Conservation (phyloP, 2,113 vertebrate species). For the Nymphicus hollandicus region DNA sequence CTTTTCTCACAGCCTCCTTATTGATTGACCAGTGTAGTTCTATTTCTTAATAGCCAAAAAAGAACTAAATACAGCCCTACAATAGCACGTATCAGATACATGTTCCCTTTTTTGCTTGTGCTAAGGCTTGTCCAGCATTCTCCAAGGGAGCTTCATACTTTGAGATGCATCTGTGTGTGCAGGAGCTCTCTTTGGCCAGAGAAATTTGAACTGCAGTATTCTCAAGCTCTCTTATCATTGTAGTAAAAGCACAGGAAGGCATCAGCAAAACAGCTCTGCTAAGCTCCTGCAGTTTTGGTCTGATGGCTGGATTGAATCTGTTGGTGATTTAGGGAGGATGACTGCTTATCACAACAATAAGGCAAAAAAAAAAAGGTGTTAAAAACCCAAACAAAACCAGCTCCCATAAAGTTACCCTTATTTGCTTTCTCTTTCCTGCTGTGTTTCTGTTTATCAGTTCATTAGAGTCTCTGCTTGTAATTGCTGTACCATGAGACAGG, state of each 20-base stretch:
- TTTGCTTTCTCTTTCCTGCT: not conserved
- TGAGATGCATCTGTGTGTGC: not conserved
- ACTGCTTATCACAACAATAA: not conserved
- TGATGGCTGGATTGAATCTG: not conserved
- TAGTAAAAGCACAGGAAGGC: not conserved
- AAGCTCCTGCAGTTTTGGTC: not conserved
- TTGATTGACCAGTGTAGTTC: not conserved
- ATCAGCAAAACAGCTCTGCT: not conserved
- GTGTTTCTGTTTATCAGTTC: not conserved
- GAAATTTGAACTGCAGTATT: not conserved
- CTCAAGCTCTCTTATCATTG: not conserved
- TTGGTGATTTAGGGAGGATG: not conserved
- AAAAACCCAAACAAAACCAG: not conserved
- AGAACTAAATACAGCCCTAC: not conserved
- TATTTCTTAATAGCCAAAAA: not conserved
- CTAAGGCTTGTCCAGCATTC: not conserved
- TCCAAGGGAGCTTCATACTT: not conserved
- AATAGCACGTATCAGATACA: fast-evolving
- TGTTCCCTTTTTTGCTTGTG: not conserved
- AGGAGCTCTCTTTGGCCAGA: not conserved
- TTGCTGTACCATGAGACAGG: not conserved
- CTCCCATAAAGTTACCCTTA: not conserved
- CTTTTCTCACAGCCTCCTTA: not conserved
- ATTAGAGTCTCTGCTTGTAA: not conserved
- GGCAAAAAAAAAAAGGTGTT: not conserved